Evolutionary conservation across 2,113 vertebrate genomes (phyloP).

Genomic region (Tricholaema leucomelas): DNA sequence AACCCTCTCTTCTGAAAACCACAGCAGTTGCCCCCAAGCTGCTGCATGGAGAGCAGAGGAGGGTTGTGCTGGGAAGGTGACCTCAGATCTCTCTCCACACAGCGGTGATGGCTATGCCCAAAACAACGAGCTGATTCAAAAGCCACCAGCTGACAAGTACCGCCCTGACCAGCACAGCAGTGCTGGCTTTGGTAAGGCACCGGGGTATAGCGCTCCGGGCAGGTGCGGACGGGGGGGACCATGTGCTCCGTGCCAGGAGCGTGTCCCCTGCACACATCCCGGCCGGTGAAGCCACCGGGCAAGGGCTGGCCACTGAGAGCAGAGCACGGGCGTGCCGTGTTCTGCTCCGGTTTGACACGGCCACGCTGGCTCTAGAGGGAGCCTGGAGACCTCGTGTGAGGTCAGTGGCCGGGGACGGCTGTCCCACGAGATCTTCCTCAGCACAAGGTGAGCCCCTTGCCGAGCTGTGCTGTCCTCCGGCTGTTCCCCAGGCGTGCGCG

Average conservation of each 20-base stretch:
- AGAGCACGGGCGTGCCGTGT: neutral
- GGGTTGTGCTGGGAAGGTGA: neutral
- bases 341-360: neutral
- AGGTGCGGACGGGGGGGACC: neutral
- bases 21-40: neutral
- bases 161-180: constrained; percentile 62
- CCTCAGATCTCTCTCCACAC: neutral
- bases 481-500: constrained; percentile 39
- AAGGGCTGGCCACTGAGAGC: neutral
- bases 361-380: constrained; percentile 32
- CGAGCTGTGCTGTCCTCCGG: neutral
- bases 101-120: constrained; percentile 67
- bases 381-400: constrained; percentile 34
- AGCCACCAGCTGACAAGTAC: constrained; percentile 63
- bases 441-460: rapidly evolving
- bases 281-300: rapidly evolving
- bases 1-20: neutral
- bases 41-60: neutral
- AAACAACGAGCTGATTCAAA: constrained; percentile 59
- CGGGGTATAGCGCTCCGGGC: rapidly evolving
- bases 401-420: neutral
- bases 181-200: constrained; percentile 24
- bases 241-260: rapidly evolving
- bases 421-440: neutral
- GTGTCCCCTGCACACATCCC: rapidly evolving